Evolutionary conservation across 1,140 invertebrate genomes (phyloP).

Genomic region (Drosophila melanica): DNA sequence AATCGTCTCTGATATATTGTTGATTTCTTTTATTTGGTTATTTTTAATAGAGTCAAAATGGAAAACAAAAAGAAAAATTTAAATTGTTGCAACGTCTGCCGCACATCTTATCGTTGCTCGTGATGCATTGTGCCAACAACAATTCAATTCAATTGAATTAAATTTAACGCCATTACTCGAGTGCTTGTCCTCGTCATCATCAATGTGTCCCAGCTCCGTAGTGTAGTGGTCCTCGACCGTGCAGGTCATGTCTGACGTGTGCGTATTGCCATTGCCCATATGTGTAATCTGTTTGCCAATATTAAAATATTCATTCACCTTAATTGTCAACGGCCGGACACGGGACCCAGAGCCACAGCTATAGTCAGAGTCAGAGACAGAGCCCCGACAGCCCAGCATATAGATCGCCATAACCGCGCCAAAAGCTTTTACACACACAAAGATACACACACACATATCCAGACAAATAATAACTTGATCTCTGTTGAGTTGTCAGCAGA

Average conservation of each 20-base stretch:
- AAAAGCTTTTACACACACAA: conserved; percentile 54
- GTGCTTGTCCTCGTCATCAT: conserved; percentile 24
- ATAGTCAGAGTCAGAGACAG: background rate
- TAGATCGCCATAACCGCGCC: conserved; percentile 60
- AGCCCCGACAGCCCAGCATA: conserved; percentile 31
- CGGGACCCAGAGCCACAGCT: background rate
- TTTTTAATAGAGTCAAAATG: conserved; percentile 28
- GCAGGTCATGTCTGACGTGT: conserved; percentile 37
- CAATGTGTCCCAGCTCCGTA: background rate
- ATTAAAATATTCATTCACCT: conserved; percentile 82
- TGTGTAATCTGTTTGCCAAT: conserved; percentile 82
- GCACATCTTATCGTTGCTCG: conserved; percentile 38
- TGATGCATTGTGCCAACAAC: conserved; percentile 73
- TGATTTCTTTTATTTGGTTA: conserved; percentile 48
- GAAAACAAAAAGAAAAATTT: background rate
- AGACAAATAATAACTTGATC: conserved; percentile 75
- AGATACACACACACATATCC: conserved; percentile 4
- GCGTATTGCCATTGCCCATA: conserved; percentile 63
- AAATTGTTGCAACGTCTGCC: conserved; percentile 1
- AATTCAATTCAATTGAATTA: conserved; percentile 77
- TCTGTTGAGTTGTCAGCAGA: conserved; percentile 81
- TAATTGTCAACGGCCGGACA: conserved; percentile 74
- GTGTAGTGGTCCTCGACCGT: conserved; percentile 12
- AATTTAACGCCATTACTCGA: conserved; percentile 76
- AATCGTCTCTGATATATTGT: conserved; percentile 30